These are phyloP conservation scores for Dynastes tityus DNA, from an alignment of 2,888 invertebrate genomes.

Conservation along the genomic window DNA sequence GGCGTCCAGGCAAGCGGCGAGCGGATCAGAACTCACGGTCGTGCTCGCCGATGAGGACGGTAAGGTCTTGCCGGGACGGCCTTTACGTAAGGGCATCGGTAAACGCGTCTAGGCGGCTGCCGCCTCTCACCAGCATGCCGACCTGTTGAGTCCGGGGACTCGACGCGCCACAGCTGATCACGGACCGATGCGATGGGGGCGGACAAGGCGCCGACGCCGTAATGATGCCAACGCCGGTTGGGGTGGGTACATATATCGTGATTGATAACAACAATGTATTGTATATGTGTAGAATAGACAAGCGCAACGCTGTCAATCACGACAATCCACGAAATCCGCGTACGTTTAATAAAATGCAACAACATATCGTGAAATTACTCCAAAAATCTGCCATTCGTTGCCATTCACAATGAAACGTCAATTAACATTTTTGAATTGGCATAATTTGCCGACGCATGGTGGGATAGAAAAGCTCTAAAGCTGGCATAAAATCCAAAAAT, in stretches of 20 bases:
- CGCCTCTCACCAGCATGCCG: constrained; percentile 68
- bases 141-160: constrained; percentile 71
- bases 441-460: not conserved
- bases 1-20: constrained; percentile 72
- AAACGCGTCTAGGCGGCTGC: constrained; percentile 61
- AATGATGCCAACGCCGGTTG: constrained; percentile 58
- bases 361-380: not conserved
- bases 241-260: constrained; percentile 53
- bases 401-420: not conserved
- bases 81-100: constrained; percentile 69
- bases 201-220: constrained; percentile 56
- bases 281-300: not conserved
- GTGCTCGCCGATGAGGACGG: not conserved
- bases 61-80: constrained; percentile 68
- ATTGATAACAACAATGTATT: constrained; percentile 55
- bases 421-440: not conserved
- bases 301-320: not conserved
- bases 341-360: not conserved
- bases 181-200: constrained; percentile 1
- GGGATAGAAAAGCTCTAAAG: no score
- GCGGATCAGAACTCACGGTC: constrained; percentile 63
- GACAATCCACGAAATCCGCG: no score
- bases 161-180: constrained; percentile 64
- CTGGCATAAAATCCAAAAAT: no score
- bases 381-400: no score